Conservation (phyloP, 2,888 invertebrate genomes). For the Mallateleia sp. region DNA sequence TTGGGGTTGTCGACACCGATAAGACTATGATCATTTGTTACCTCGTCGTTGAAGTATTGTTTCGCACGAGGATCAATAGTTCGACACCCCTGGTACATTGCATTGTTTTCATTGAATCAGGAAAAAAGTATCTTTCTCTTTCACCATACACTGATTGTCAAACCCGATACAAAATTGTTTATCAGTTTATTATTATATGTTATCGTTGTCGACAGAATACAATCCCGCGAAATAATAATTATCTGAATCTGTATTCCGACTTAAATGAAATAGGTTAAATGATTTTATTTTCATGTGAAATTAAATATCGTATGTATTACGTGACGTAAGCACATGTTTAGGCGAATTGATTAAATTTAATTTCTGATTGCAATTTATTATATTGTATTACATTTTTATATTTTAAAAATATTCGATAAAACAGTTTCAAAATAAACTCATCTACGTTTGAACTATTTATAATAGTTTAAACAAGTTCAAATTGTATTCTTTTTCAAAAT, state of each 20-base stretch:
- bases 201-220: slow-evolving; percentile 3
- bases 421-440: too few relatives aligned
- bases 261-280: neutral
- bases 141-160: slow-evolving; percentile 36
- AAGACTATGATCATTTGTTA: slow-evolving; percentile 89
- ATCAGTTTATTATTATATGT: slow-evolving; percentile 39
- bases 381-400: too few relatives aligned
- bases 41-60: slow-evolving; percentile 87
- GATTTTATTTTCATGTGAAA: neutral
- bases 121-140: slow-evolving; percentile 76
- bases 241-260: neutral
- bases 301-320: too few relatives aligned
- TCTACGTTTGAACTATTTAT: too few relatives aligned
- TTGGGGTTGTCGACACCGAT: slow-evolving; percentile 82
- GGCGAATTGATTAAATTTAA: too few relatives aligned
- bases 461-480: too few relatives aligned
- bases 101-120: slow-evolving; percentile 87
- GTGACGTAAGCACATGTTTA: too few relatives aligned
- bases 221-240: neutral
- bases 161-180: slow-evolving; percentile 56
- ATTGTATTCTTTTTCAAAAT: too few relatives aligned
- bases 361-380: too few relatives aligned
- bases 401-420: too few relatives aligned
- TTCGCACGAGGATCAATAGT: slow-evolving; percentile 88
- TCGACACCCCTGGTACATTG: slow-evolving; percentile 78